These are phyloP conservation scores for Acrobasis suavella DNA, from an alignment of 2,888 invertebrate species.

Conservation along the genomic window DNA sequence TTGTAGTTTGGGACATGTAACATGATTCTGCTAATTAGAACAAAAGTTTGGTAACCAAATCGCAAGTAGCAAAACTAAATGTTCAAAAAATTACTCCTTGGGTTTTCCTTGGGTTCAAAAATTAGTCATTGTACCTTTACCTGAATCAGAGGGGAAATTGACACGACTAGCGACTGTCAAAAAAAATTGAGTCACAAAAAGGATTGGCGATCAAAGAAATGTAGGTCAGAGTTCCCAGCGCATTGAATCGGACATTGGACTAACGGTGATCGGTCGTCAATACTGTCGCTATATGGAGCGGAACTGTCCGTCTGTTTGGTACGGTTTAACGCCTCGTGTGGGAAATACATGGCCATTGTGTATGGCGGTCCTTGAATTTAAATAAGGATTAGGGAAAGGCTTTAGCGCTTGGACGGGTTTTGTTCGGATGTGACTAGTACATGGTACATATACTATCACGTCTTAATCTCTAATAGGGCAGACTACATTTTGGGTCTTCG, in stretches of 20 bases:
- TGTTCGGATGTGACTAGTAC: neutral
- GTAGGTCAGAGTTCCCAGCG: neutral
- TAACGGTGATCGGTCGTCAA: slow-evolving; percentile 55
- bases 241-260: slow-evolving; percentile 25
- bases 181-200: neutral
- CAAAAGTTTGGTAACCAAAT: too few species aligned
- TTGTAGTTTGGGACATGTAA: too few species aligned
- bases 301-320: slow-evolving; percentile 43
- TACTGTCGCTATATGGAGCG: slow-evolving; percentile 52
- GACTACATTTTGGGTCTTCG: too few species aligned
- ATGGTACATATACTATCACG: too few species aligned
- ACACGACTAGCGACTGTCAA: neutral
- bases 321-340: slow-evolving; percentile 29
- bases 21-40: too few species aligned
- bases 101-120: too few species aligned
- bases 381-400: slow-evolving; percentile 17
- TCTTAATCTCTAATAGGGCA: too few species aligned
- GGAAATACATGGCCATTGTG: slow-evolving; percentile 7
- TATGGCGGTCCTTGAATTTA: slow-evolving; percentile 3
- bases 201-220: neutral
- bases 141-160: too few species aligned
- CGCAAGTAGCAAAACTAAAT: too few species aligned
- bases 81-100: too few species aligned
- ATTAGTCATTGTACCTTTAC: too few species aligned
- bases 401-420: neutral